A percentile compares a stretch with the other conserved stretches of the same genome.
phyloP scores from a whole-genome alignment of 2,113 vertebrate species.

The Oryzias javanicus region DNA sequence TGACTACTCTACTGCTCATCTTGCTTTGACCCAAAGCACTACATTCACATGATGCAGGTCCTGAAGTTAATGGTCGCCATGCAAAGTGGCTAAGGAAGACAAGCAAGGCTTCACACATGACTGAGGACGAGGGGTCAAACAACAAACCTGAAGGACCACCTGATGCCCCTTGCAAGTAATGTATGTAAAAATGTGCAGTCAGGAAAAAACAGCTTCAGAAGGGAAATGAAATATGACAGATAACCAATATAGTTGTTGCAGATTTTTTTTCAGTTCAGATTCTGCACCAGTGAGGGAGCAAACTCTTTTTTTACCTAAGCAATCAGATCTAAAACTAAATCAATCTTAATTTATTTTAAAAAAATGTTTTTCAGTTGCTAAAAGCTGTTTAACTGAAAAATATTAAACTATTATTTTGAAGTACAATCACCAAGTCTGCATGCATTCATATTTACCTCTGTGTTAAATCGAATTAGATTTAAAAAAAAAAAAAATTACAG shows the following conservation, averaged over 20 bases:
- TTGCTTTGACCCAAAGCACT: constrained; percentile 14
- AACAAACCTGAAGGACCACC: constrained; percentile 41
- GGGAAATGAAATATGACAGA: constrained; percentile 29
- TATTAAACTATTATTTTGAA: too few species aligned
- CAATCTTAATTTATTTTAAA: too few species aligned
- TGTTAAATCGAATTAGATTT: too few species aligned
- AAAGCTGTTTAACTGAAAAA: too few species aligned
- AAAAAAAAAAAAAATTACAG: too few species aligned
- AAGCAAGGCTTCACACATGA: constrained; percentile 47
- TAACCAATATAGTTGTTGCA: background rate
- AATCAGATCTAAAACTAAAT: too few species aligned
- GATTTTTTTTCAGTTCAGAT: too few species aligned
- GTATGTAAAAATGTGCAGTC: constrained; percentile 43
- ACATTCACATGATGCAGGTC: constrained; percentile 25
- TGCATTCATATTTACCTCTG: too few species aligned
- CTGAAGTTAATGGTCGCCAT: constrained; percentile 51
- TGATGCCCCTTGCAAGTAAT: constrained; percentile 38
- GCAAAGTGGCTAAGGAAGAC: constrained; percentile 44
- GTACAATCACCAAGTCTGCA: too few species aligned
- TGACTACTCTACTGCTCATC: background rate
- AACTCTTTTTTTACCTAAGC: too few species aligned
- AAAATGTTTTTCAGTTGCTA: too few species aligned
- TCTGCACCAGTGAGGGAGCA: too few species aligned
- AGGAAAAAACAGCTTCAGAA: constrained; percentile 12
- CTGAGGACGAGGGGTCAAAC: constrained; percentile 43